These are phyloP conservation scores for Artemia sinica DNA, from an alignment of 2,888 invertebrate species.

Conservation along the genomic window DNA sequence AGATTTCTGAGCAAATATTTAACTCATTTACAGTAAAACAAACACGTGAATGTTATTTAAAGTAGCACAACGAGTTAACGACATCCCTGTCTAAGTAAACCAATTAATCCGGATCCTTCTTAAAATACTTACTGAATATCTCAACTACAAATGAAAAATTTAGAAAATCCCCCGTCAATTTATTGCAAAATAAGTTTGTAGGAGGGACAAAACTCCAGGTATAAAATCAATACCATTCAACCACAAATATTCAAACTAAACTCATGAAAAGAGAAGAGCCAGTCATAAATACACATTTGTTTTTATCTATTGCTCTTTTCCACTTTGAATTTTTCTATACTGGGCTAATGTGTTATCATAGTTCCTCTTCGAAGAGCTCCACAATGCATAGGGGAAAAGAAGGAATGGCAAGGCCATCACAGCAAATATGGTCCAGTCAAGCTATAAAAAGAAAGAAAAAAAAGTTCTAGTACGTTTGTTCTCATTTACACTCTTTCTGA, in stretches of 20 bases:
- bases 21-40: too few relatives aligned
- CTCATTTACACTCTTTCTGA: not conserved
- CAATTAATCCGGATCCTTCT: too few relatives aligned
- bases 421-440: constrained; percentile 92
- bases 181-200: constrained; percentile 3
- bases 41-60: too few relatives aligned
- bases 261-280: not conserved
- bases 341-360: constrained; percentile 57
- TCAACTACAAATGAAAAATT: too few relatives aligned
- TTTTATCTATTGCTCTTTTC: too few relatives aligned
- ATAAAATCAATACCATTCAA: constrained; percentile 1
- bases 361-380: constrained; percentile 87
- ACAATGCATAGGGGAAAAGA: constrained; percentile 78
- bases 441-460: constrained; percentile 31
- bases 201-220: not conserved
- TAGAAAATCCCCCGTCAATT: not conserved
- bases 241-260: not conserved
- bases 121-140: too few relatives aligned
- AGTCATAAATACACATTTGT: not conserved
- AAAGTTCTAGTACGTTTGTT: not conserved
- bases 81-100: too few relatives aligned
- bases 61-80: too few relatives aligned
- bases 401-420: constrained; percentile 89
- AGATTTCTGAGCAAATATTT: too few relatives aligned
- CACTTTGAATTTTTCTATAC: not conserved